These are phyloP conservation scores for Podiceps cristatus DNA, from an alignment of 2,113 vertebrate genomes.

Conservation along the genomic window DNA sequence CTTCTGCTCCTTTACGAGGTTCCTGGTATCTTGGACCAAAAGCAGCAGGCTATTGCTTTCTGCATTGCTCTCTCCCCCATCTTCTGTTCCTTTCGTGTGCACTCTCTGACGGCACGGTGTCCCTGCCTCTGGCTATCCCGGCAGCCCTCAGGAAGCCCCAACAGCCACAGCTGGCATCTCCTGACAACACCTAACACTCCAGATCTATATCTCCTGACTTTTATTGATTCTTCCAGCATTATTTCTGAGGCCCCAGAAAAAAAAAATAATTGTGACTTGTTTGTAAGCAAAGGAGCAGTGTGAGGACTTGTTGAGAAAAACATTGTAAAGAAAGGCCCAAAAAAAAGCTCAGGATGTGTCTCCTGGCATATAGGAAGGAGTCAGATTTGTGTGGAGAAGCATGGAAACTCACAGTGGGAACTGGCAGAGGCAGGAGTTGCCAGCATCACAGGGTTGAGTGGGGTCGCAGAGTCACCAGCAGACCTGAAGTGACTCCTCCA, in stretches of 20 bases:
- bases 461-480: not conserved
- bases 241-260: not conserved
- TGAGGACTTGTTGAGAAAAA: not conserved
- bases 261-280: not conserved
- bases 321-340: not conserved
- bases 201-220: not conserved
- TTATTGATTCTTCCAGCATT: not conserved
- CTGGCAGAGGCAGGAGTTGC: not conserved
- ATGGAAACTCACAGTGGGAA: not conserved
- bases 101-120: fast-evolving
- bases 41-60: not conserved
- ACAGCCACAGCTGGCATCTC: not conserved
- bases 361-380: not conserved
- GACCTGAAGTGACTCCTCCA: not conserved
- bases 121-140: not conserved
- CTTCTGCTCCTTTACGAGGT: not conserved
- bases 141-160: not conserved
- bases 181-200: not conserved
- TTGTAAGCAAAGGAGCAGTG: not conserved
- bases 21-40: not conserved
- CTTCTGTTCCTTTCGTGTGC: not conserved
- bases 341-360: not conserved
- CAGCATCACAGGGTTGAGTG: not conserved
- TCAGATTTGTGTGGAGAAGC: not conserved
- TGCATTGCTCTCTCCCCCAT: not conserved